Evolutionary conservation across 2,113 vertebrate genomes (phyloP).

Genomic region (Gila orcuttii): DNA sequence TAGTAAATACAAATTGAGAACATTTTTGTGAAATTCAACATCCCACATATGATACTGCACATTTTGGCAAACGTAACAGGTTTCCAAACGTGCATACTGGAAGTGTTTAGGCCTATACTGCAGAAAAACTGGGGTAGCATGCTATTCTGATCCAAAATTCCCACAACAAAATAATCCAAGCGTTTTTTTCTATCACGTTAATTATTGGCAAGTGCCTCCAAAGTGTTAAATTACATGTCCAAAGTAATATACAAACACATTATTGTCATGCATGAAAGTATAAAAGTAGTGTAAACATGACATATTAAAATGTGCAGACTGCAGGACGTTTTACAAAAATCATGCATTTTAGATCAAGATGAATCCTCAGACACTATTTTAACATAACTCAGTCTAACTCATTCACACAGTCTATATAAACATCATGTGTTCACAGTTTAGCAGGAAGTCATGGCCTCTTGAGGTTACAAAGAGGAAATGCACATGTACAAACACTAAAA

Average conservation of each 20-base stretch:
- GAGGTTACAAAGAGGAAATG: constrained; percentile 19
- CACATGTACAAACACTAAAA: background rate
- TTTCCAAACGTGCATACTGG: background rate
- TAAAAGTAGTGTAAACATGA: constrained; percentile 27
- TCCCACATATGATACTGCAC: background rate
- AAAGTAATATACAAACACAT: background rate
- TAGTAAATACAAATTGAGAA: background rate
- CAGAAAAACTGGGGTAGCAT: background rate
- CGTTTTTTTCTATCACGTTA: background rate
- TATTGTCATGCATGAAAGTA: background rate
- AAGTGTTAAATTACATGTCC: background rate
- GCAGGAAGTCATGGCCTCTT: constrained; percentile 3
- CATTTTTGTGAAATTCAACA: background rate
- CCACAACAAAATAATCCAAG: background rate
- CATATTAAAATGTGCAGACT: background rate
- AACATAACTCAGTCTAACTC: background rate
- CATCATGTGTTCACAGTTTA: background rate
- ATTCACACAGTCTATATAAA: too few relatives aligned
- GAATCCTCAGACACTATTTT: background rate
- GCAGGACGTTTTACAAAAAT: background rate
- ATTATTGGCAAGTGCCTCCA: background rate
- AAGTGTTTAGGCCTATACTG: background rate
- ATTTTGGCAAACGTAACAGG: background rate
- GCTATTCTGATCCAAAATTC: background rate
- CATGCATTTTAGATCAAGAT: background rate